phyloP scores from a whole-genome alignment of 2,113 vertebrate genomes.

The Astur gentilis region DNA sequence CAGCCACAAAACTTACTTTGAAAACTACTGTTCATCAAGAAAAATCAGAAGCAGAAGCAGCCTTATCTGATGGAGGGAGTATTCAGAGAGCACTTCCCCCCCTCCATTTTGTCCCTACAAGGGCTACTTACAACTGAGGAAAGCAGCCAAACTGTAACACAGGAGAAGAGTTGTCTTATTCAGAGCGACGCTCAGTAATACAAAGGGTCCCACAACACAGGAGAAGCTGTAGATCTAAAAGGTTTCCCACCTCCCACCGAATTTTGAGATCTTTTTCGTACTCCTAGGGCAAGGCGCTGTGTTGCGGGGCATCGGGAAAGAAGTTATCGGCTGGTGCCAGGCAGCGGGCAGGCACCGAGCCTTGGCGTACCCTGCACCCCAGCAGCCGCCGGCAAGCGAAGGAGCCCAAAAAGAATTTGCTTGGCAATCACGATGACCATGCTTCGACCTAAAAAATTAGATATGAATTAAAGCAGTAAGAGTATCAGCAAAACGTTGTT shows the following conservation, averaged over 20 bases:
- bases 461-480: neutral
- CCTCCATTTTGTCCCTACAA: neutral
- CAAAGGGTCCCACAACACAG: neutral
- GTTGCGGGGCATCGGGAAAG: neutral
- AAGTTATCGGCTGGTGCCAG: fast-evolving
- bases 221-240: neutral
- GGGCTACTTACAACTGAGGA: neutral
- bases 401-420: neutral
- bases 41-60: neutral
- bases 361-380: fast-evolving
- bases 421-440: neutral
- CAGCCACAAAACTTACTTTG: neutral
- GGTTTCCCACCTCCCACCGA: neutral
- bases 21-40: neutral
- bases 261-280: neutral
- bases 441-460: neutral
- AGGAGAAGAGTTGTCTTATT: neutral
- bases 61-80: neutral
- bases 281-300: neutral
- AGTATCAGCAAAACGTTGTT: neutral
- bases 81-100: neutral
- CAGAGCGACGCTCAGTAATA: fast-evolving
- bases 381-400: fast-evolving
- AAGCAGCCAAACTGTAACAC: neutral
- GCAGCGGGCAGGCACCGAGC: fast-evolving